Evolutionary conservation across 1,140 invertebrate genomes (phyloP), one percentile per base, ranked within the genome.

Genomic region (Halictus rubicundus): DNA sequence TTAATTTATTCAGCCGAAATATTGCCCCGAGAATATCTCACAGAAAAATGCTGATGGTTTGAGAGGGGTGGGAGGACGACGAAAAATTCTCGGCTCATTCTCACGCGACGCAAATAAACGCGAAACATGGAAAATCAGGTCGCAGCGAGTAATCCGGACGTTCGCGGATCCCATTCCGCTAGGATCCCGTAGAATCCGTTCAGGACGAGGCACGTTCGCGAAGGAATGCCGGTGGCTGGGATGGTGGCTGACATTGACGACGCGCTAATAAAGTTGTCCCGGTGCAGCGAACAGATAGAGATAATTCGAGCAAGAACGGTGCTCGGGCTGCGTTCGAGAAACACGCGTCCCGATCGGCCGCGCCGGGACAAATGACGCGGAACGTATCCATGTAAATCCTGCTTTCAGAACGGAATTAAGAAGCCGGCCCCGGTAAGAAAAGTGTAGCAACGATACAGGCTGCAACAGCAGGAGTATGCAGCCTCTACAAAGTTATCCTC

Each of bases 211-310:
- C 19, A 57, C 54, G n/a, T 49, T 46, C 39, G 9, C 23, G 37
- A 39, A 14, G 64, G 39, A 66, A 46, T 49, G 42, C 14, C 37
- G 32, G 42, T 70, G 8, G 7, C 10, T 16, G 12, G 3, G 19
- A 27, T n/a, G 39, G 37, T 23, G 16, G 19, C 46, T 2, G 6
- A 25, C 9, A 2, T 54, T 8, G n/a, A 46, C n/a, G 59, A 49
- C 42, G 23, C 70, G 21, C 65, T 76, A 68, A 76, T 69, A 76
- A 59, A 76, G 39, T 76, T 69, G 65, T 76, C 37, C 19, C n/a
- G 10, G 10, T 9, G 19, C 14, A 39, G 68, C 64, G 73, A 75
- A 37, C 16, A 52, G 23, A 19, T 32, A 37, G 9, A 46, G 37
- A n/a, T 21, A 42, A 23, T 19, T 39, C 23, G 37, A 23, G 25